Conservation (phyloP, 30 jellyfish, hydroid and myxozoan species). For the Morbakka virulenta region DNA sequence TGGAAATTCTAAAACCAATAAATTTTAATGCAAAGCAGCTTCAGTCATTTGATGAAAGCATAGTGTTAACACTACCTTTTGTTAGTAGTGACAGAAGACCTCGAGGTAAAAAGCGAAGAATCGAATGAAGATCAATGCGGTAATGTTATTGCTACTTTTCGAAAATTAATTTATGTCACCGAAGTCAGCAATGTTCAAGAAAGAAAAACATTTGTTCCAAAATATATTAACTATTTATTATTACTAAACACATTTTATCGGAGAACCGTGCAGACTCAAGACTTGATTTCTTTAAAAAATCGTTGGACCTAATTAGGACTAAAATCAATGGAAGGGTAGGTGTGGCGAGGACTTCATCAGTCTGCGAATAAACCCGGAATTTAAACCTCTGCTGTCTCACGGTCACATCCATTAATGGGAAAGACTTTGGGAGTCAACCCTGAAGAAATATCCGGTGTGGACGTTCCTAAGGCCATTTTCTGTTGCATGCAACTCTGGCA, state of each 20-base stretch:
- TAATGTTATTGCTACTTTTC: no score
- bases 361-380: no score
- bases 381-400: no score
- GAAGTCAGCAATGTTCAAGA: neutral
- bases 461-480: no score
- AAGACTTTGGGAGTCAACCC: no score
- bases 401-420: no score
- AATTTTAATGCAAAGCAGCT: conserved; percentile 2
- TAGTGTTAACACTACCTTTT: neutral
- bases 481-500: no score
- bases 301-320: neutral
- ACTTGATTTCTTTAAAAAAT: neutral
- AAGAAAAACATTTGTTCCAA: neutral
- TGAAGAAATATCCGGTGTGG: no score
- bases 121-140: no score
- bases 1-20: conserved; percentile 18
- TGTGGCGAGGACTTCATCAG: no score
- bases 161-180: no score
- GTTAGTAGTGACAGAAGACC: neutral
- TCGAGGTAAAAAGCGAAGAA: no score
- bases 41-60: conserved; percentile 7
- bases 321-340: neutral
- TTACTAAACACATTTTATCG: neutral
- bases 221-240: neutral
- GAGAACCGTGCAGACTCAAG: neutral